Evolutionary conservation across 2,113 vertebrate species (phyloP).

Genomic region (Anolis carolinensis): DNA sequence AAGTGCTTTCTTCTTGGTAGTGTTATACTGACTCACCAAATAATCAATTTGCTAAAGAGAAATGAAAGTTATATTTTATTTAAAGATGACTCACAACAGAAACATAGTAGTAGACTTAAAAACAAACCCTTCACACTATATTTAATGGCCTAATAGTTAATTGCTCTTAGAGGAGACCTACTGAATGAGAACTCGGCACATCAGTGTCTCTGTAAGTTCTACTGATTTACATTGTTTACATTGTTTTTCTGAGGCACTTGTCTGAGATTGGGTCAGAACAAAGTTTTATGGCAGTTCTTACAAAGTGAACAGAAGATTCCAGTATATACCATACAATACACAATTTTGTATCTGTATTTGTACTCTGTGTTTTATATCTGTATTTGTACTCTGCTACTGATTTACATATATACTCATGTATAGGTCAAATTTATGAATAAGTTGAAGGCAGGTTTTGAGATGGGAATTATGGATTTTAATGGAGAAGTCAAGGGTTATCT

Average conservation of each 20-base stretch:
- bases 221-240: background rate
- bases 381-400: background rate
- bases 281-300: background rate
- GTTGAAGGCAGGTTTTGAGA: too few species aligned
- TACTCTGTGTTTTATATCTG: background rate
- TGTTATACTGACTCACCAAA: conserved; percentile 85
- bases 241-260: background rate
- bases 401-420: too few species aligned
- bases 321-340: background rate
- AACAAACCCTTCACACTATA: too few species aligned
- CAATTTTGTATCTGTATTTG: background rate
- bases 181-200: too few species aligned
- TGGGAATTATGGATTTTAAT: too few species aligned
- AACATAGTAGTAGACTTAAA: too few species aligned
- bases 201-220: too few species aligned
- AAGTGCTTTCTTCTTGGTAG: conserved; percentile 85
- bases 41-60: conserved; percentile 91
- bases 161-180: too few species aligned
- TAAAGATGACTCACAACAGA: background rate
- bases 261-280: background rate
- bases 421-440: too few species aligned
- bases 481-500: too few species aligned
- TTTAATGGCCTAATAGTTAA: too few species aligned
- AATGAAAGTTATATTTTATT: conserved; percentile 30
- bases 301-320: background rate